Conservation (phyloP, 2,888 invertebrate species). For the Bombylius major region DNA sequence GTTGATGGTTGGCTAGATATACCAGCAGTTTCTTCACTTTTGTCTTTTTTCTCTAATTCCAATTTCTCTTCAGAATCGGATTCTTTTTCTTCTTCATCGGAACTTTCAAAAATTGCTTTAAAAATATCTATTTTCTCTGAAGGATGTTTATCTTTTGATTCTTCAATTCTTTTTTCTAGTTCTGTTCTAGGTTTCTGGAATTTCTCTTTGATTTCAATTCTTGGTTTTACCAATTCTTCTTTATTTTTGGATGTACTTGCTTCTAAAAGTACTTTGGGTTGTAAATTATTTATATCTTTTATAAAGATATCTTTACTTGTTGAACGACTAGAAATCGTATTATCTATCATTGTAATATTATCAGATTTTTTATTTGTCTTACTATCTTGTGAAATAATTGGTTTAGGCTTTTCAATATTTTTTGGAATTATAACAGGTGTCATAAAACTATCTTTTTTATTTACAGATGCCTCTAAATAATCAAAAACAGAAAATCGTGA, state of each 20-base stretch:
- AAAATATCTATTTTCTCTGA: constrained; percentile 65
- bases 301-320: too few species aligned
- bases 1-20: background rate
- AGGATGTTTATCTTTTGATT: constrained; percentile 30
- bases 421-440: constrained; percentile 34
- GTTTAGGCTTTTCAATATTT: constrained; percentile 18
- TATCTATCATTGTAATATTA: too few species aligned
- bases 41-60: too few species aligned
- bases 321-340: too few species aligned
- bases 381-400: background rate
- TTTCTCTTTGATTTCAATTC: too few species aligned
- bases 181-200: constrained; percentile 20
- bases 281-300: too few species aligned
- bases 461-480: constrained; percentile 50
- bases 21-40: constrained; percentile 26
- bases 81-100: constrained; percentile 52
- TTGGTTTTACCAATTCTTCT: too few species aligned
- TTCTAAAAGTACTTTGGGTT: too few species aligned
- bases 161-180: constrained; percentile 27
- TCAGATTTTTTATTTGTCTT: background rate
- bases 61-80: constrained; percentile 9
- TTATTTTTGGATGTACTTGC: too few species aligned
- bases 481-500: constrained; percentile 64
- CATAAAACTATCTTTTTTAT: constrained; percentile 43
- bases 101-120: constrained; percentile 77